These are phyloP conservation scores for Cotesia glomerata DNA, from an alignment of 1,140 invertebrate species.

Conservation along the genomic window DNA sequence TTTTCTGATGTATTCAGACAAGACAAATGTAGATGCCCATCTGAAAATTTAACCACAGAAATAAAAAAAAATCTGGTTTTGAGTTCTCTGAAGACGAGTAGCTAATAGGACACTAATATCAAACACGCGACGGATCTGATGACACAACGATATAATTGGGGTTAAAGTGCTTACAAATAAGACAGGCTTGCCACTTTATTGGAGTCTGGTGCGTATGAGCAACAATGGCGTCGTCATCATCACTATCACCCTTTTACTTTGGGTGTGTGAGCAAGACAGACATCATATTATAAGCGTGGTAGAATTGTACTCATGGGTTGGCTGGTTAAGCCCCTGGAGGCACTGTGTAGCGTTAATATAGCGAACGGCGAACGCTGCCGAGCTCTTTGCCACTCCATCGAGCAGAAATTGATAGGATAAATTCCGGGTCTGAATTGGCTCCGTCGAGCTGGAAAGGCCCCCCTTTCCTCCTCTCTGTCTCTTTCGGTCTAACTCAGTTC, in stretches of 20 bases:
- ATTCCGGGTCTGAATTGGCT: conserved; percentile 71
- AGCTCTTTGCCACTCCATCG: conserved; percentile 69
- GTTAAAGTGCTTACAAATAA: conserved; percentile 49
- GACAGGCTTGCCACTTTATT: conserved; percentile 45
- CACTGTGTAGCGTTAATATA: conserved; percentile 61
- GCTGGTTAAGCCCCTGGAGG: conserved; percentile 38
- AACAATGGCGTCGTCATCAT: conserved; percentile 42
- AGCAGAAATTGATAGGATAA: conserved; percentile 73
- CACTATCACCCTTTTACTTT: not conserved
- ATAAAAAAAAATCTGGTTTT: not conserved
- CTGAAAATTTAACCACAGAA: not conserved
- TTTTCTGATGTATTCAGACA: not conserved
- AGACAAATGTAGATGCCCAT: not conserved
- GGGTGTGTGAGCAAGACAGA: conserved; percentile 19
- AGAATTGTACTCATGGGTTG: conserved; percentile 42
- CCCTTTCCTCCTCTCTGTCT: conserved; percentile 33
- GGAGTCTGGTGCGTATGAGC: conserved; percentile 44
- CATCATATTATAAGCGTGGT: conserved; percentile 50
- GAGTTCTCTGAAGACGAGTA: not conserved
- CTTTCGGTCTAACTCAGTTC: conserved; percentile 32
- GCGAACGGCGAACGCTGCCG: conserved; percentile 57
- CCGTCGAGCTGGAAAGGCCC: conserved; percentile 66
- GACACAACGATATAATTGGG: conserved; percentile 40
- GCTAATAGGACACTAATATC: conserved; percentile 15
- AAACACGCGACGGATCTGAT: conserved; percentile 17